phyloP scores from a whole-genome alignment of 2,797 vertebrate genomes.

The Silurus lanzhouensis region DNA sequence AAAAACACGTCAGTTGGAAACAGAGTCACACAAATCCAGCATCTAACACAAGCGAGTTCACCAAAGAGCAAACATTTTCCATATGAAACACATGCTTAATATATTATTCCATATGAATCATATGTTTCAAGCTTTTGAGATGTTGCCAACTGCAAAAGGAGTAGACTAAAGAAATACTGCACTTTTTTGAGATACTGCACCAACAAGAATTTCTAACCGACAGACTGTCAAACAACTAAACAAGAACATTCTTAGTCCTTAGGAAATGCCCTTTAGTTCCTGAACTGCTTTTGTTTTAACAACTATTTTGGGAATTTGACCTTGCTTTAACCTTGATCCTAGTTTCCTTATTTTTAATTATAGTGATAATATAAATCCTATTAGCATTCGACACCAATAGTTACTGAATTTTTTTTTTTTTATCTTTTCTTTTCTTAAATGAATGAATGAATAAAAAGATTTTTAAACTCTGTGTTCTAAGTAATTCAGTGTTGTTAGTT shows the following conservation, averaged over 20 bases:
- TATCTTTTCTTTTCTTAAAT: too few relatives aligned
- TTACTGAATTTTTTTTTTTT: background rate
- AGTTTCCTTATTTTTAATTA: background rate
- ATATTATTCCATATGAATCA: too few relatives aligned
- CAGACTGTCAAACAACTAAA: background rate
- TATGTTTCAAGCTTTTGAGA: background rate
- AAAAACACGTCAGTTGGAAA: background rate
- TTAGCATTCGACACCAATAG: background rate
- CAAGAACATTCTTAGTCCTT: background rate
- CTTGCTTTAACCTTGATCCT: background rate
- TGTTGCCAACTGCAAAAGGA: background rate
- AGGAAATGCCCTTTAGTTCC: background rate
- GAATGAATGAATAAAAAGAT: too few relatives aligned
- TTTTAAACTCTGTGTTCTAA: too few relatives aligned
- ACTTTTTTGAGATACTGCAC: background rate
- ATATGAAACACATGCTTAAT: too few relatives aligned
- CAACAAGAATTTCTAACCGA: background rate
- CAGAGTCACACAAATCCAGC: background rate
- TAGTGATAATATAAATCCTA: background rate
- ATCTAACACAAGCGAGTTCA: too few relatives aligned
- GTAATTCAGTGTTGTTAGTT: background rate
- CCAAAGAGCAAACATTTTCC: too few relatives aligned
- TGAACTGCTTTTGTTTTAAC: background rate
- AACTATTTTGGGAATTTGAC: background rate
- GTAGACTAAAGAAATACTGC: background rate